phyloP scores from a whole-genome alignment of 2,888 invertebrate genomes.

The Phortica magna region DNA sequence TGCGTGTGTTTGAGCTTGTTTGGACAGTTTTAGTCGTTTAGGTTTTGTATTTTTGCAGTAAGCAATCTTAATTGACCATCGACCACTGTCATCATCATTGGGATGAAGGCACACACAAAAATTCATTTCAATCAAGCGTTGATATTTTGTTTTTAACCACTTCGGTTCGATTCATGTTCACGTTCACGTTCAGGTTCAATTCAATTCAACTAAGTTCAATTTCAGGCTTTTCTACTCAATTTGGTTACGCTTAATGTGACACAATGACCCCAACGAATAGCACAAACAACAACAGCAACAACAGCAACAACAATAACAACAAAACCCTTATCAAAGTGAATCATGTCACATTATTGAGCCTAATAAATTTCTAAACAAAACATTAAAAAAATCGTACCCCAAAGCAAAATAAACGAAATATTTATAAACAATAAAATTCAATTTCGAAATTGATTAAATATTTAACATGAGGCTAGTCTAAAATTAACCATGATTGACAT shows the following conservation, averaged over 20 bases:
- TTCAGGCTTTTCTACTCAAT: not conserved
- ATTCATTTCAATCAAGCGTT: too few relatives aligned
- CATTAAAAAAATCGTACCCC: too few relatives aligned
- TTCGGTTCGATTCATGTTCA: not conserved
- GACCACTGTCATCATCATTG: too few relatives aligned
- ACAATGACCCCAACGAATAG: not conserved
- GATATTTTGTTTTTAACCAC: not conserved
- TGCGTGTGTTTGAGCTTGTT: not conserved
- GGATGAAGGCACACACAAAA: too few relatives aligned
- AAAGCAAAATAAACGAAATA: too few relatives aligned
- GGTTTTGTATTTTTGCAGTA: not conserved
- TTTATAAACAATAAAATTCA: too few relatives aligned
- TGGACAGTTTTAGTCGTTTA: not conserved
- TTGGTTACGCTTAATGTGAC: not conserved
- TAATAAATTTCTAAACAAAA: not conserved
- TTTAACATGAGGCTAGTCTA: too few relatives aligned
- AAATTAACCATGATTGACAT: too few relatives aligned
- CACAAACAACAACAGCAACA: too few relatives aligned
- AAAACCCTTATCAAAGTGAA: not conserved
- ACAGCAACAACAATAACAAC: not conserved
- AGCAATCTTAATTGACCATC: not conserved
- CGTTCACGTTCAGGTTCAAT: not conserved
- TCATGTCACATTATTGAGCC: not conserved
- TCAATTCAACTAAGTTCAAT: not conserved
- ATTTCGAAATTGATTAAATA: too few relatives aligned